Evolutionary conservation across 2,113 vertebrate species (phyloP).

Genomic region (Cichladusa arquata): DNA sequence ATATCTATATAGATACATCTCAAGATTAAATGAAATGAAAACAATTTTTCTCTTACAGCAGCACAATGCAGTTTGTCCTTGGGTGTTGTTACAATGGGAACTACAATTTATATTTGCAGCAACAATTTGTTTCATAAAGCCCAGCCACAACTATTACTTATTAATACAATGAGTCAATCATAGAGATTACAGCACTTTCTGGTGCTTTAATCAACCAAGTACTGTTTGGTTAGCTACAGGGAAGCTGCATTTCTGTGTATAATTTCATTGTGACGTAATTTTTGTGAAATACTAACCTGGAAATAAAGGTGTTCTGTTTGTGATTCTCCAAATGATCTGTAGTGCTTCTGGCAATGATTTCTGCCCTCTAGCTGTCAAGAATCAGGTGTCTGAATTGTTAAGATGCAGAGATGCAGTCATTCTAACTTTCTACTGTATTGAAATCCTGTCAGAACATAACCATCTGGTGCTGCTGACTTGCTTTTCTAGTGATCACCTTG

Average conservation of each 20-base stretch:
- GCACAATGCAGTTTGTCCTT: neutral
- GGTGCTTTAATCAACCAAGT: neutral
- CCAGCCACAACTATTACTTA: neutral
- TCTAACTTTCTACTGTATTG: neutral
- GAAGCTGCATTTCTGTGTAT: neutral
- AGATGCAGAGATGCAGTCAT: neutral
- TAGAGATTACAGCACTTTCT: neutral
- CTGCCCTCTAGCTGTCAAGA: neutral
- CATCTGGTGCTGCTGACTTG: neutral
- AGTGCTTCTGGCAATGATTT: slow-evolving; percentile 4
- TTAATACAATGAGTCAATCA: neutral
- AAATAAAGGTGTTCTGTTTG: neutral
- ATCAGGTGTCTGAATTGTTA: neutral
- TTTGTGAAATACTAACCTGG: neutral
- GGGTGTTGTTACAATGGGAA: neutral
- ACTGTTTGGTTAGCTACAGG: neutral
- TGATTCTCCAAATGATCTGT: neutral
- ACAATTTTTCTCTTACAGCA: neutral
- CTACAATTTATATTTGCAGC: neutral
- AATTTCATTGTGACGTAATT: neutral
- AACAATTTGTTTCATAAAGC: neutral
- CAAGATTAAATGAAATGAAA: neutral
- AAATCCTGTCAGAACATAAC: neutral
- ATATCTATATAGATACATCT: neutral
- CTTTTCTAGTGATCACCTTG: neutral